These are phyloP conservation scores for Heteromyza rotundicornis DNA, from an alignment of 2,888 invertebrate genomes.

Conservation along the genomic window DNA sequence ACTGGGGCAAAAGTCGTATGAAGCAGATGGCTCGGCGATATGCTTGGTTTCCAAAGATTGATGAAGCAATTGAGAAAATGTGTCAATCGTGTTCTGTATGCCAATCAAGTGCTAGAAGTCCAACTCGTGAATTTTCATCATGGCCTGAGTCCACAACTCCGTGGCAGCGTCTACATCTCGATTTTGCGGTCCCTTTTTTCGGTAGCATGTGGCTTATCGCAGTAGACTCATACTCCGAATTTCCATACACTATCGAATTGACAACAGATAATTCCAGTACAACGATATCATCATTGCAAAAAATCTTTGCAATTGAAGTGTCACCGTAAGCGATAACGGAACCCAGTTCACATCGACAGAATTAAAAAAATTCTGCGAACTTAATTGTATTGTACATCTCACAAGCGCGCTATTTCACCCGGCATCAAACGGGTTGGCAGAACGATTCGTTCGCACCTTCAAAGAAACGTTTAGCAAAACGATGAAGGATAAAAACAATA, in stretches of 20 bases:
- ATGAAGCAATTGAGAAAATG: slow-evolving; percentile 1
- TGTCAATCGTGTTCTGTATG: slow-evolving; percentile 2
- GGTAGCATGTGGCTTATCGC: slow-evolving; percentile 22
- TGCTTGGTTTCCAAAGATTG: not conserved
- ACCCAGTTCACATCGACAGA: slow-evolving; percentile 31
- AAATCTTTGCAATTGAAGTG: slow-evolving; percentile 29
- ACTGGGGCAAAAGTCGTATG: slow-evolving; percentile 12
- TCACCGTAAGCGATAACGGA: slow-evolving; percentile 39
- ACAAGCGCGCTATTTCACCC: slow-evolving; percentile 34
- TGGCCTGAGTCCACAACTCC: not conserved
- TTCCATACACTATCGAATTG: slow-evolving; percentile 17
- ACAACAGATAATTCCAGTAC: too few relatives aligned
- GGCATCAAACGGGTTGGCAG: slow-evolving; percentile 34
- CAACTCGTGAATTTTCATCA: slow-evolving; percentile 11
- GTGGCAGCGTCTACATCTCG: slow-evolving; percentile 17
- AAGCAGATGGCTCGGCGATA: slow-evolving; percentile 1
- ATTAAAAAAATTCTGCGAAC: slow-evolving; percentile 33
- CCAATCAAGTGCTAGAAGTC: slow-evolving; percentile 1
- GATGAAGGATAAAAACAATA: too few relatives aligned
- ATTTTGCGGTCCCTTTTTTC: slow-evolving; percentile 19
- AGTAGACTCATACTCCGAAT: slow-evolving; percentile 20
- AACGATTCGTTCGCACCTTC: slow-evolving; percentile 28
- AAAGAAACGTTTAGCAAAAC: slow-evolving; percentile 3
- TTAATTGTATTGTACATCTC: slow-evolving; percentile 32
- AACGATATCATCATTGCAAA: too few relatives aligned